Percentiles rank a stretch among this genome's conserved stretches.
phyloP scores from a whole-genome alignment of 2,888 invertebrate species.

The Cheilosia impressa region DNA sequence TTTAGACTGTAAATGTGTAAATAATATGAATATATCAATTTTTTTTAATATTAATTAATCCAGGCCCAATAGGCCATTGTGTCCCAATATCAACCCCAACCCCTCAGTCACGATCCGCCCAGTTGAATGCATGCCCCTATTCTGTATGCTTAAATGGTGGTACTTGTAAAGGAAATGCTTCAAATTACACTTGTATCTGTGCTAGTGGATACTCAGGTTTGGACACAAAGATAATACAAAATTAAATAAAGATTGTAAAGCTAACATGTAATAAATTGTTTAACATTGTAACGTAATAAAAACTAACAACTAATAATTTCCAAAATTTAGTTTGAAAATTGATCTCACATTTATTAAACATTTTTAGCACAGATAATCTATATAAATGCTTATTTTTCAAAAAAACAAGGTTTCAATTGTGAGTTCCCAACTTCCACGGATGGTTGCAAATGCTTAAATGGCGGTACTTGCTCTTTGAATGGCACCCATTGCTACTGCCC shows the following conservation, averaged over 20 bases:
- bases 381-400: constrained; percentile 1
- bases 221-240: constrained; percentile 75
- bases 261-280: constrained; percentile 7
- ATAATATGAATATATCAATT: constrained; percentile 44
- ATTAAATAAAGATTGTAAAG: constrained; percentile 7
- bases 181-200: constrained; percentile 90
- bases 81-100: constrained; percentile 79
- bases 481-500: constrained; percentile 82
- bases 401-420: constrained; percentile 81
- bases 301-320: constrained; percentile 24
- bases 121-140: constrained; percentile 83
- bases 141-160: constrained; percentile 89
- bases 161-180: constrained; percentile 87
- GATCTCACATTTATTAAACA: background rate
- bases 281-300: constrained; percentile 41
- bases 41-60: constrained; percentile 63
- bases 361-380: background rate
- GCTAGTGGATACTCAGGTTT: constrained; percentile 88
- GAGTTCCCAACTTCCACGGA: constrained; percentile 79
- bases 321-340: background rate
- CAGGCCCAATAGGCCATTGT: constrained; percentile 84
- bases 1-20: constrained; percentile 52
- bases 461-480: constrained; percentile 82
- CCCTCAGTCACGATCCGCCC: constrained; percentile 80
- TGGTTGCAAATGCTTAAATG: constrained; percentile 82